Percentiles rank a stretch among this genome's conserved stretches.
These are phyloP conservation scores for Plebejus anna DNA, from an alignment of 2,888 invertebrate genomes.

Conservation along the genomic window DNA sequence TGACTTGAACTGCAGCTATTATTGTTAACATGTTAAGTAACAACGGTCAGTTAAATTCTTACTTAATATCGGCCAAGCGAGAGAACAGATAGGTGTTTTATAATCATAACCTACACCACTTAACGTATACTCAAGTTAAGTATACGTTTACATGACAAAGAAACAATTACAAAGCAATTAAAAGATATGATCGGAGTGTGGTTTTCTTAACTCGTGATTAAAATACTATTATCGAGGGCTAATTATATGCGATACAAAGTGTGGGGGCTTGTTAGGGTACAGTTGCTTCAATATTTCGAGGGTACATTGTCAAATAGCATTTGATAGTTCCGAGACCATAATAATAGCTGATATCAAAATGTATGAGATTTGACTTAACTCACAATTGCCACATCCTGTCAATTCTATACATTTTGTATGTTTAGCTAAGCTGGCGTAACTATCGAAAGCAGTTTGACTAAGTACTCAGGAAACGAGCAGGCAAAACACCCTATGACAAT, in stretches of 20 bases:
- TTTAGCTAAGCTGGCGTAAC: no score
- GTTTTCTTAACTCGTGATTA: slow-evolving; percentile 8
- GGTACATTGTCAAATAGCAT: neutral
- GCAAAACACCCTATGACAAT: neutral
- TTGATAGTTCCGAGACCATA: neutral
- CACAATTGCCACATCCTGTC: no score
- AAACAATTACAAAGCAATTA: slow-evolving; percentile 16
- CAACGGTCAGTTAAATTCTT: neutral
- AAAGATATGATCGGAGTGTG: slow-evolving; percentile 5
- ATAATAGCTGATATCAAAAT: neutral
- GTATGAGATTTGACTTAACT: no score
- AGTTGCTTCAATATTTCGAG: neutral
- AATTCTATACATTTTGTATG: no score
- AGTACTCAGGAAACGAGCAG: neutral
- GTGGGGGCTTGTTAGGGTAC: neutral
- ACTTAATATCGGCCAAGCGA: neutral
- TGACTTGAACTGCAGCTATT: neutral
- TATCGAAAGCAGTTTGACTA: no score
- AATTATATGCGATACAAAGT: neutral
- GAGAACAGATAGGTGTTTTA: neutral
- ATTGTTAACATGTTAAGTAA: neutral
- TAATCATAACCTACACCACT: slow-evolving; percentile 13
- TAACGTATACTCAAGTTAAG: neutral
- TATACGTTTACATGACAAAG: slow-evolving; percentile 7
- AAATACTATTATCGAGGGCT: slow-evolving; percentile 1